Percentiles rank a stretch among this genome's conserved stretches.
These are phyloP conservation scores for Brachymystax lenok DNA, from an alignment of 2,797 vertebrate genomes.

Conservation along the genomic window DNA sequence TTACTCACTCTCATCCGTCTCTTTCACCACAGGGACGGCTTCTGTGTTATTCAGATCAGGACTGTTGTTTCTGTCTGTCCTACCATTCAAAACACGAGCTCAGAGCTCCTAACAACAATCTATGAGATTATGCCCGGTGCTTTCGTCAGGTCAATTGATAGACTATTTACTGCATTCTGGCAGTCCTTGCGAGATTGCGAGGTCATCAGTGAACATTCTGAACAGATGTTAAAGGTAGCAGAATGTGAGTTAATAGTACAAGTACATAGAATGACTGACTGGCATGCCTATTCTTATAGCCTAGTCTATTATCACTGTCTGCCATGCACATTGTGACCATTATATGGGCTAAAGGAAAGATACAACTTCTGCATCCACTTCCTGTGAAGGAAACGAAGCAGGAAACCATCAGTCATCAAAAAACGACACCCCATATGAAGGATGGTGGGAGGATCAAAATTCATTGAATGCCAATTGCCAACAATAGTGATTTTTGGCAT, in stretches of 20 bases:
- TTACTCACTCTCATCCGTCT: neutral
- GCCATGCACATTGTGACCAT: neutral
- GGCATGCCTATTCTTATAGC: neutral
- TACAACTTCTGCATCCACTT: conserved; percentile 3
- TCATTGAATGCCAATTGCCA: neutral
- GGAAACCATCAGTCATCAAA: conserved; percentile 6
- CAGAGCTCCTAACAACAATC: no score
- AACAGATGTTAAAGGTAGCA: no score
- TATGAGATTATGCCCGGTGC: no score
- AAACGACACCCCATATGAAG: neutral
- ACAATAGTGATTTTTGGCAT: neutral
- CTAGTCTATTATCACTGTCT: neutral
- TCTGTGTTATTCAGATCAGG: no score
- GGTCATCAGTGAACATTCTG: no score
- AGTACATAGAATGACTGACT: neutral
- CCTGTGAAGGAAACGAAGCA: neutral
- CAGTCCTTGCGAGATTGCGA: no score
- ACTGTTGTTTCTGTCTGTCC: no score
- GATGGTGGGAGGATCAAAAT: neutral
- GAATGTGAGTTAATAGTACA: no score
- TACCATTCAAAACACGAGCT: no score
- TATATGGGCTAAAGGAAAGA: neutral
- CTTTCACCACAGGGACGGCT: neutral
- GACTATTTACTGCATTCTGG: no score
- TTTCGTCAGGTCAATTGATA: no score